Base-by-base conservation (phyloP, 2,797 vertebrate species). In the Xenentodon cancila region DNA sequence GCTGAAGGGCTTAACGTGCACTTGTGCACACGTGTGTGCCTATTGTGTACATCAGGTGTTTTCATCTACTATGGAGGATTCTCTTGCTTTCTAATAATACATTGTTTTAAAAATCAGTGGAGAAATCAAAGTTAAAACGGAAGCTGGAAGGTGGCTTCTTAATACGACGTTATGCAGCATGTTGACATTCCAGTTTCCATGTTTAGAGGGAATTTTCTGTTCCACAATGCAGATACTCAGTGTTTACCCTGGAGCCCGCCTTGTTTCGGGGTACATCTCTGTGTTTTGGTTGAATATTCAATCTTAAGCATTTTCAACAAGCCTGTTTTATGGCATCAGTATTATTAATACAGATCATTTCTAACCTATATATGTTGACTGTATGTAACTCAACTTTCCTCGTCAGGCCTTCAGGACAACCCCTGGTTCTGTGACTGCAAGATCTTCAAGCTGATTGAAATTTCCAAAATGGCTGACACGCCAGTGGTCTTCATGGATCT, bases 351-450 rank as follows among this genome's bases (percentile, higher is more conserved):
- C 25, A 25, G 25, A 25, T 25, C n/a, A n/a, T n/a, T n/a, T n/a
- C n/a, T n/a, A n/a, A n/a, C n/a, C n/a, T n/a, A n/a, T n/a, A n/a
- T n/a, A n/a, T n/a, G n/a, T n/a, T n/a, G n/a, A 13, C 4, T 40
- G 37, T 15, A 15, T 15, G 13, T 15, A 16, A 3, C 37, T 40
- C 13, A 16, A 15, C 12, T 15, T 40, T 16, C 13, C 2, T 40
- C 37, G 69, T 30, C 84, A 99, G 98, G 97, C 80, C 91, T 99
- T 12, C 97, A 99, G 84, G 97, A 99, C 82, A 99, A 99, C 70
- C 95, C 95, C 1, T 99, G 98, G 97, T 93, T 93, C 84, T 99
- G 98, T 62, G 96, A 99, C 88, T 99, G 98, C 64, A 95, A 93
- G 72, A 96, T 99, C 87, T 98, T 97, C 60, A 98, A 96, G 76